phyloP scores from a whole-genome alignment of 2,797 vertebrate species.

The Thaleichthys pacificus region DNA sequence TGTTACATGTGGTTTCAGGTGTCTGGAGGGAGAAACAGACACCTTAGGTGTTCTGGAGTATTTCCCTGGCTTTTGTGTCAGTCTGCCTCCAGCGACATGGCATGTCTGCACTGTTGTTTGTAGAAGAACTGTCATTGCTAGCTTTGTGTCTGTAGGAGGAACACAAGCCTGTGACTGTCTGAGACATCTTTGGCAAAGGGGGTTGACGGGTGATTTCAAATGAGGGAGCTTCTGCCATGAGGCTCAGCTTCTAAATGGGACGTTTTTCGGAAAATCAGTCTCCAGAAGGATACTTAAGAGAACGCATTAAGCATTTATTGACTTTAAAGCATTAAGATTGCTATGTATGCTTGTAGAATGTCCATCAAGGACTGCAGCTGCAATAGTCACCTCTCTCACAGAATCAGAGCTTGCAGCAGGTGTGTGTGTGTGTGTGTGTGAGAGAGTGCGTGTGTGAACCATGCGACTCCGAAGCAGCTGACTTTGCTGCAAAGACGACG shows the following conservation, averaged over 20 bases:
- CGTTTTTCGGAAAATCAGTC: not conserved
- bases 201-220: no score
- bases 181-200: not conserved
- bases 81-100: not conserved
- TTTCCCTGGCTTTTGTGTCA: conserved; percentile 2
- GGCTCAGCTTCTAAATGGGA: not conserved
- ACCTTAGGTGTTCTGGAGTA: not conserved
- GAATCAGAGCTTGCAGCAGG: not conserved
- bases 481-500: conserved; percentile 45
- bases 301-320: not conserved
- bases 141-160: not conserved
- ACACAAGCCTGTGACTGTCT: not conserved
- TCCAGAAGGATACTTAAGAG: not conserved
- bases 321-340: not conserved
- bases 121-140: not conserved
- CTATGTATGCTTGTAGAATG: not conserved
- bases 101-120: not conserved
- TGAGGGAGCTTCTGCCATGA: no score
- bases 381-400: not conserved
- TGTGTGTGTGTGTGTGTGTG: not conserved
- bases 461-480: conserved; percentile 33
- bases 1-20: conserved; percentile 47
- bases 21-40: conserved; percentile 8
- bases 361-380: not conserved
- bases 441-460: conserved; percentile 2